phyloP scores from a whole-genome alignment of 2,888 invertebrate genomes.

The Epinotia nisella region DNA sequence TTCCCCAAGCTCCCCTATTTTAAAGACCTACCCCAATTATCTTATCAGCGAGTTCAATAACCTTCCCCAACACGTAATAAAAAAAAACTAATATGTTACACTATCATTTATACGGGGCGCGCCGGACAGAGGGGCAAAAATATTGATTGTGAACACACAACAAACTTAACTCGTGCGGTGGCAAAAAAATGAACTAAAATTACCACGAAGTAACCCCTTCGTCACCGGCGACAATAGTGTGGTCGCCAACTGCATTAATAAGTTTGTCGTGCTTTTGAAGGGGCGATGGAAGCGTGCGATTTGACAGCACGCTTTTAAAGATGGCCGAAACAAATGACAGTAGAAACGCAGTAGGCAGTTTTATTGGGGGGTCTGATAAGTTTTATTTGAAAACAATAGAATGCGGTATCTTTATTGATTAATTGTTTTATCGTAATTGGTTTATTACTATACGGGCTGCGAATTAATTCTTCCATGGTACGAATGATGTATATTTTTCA shows the following conservation, averaged over 20 bases:
- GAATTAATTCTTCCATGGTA: neutral
- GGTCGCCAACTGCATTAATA: neutral
- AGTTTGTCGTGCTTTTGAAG: constrained; percentile 31
- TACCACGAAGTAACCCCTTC: neutral
- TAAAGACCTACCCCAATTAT: constrained; percentile 43
- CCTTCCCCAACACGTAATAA: constrained; percentile 63
- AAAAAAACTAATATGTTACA: constrained; percentile 56
- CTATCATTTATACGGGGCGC: constrained; percentile 54
- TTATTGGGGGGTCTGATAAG: constrained; percentile 20
- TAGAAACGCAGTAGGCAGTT: constrained; percentile 18
- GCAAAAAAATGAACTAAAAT: constrained; percentile 17
- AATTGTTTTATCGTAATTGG: neutral
- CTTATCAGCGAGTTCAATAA: constrained; percentile 57
- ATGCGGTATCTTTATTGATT: neutral
- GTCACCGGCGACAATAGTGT: neutral
- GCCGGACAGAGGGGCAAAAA: constrained; percentile 60
- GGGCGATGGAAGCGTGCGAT: constrained; percentile 34
- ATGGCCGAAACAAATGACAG: constrained; percentile 38
- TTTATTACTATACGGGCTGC: neutral
- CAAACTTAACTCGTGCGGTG: constrained; percentile 29
- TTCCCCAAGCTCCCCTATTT: constrained; percentile 15
- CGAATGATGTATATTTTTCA: neutral
- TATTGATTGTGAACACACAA: constrained; percentile 66
- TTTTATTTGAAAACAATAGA: constrained; percentile 24
- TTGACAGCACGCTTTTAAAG: constrained; percentile 37